Conservation (phyloP, 1,140 invertebrate genomes). For the Aphis craccivora region DNA sequence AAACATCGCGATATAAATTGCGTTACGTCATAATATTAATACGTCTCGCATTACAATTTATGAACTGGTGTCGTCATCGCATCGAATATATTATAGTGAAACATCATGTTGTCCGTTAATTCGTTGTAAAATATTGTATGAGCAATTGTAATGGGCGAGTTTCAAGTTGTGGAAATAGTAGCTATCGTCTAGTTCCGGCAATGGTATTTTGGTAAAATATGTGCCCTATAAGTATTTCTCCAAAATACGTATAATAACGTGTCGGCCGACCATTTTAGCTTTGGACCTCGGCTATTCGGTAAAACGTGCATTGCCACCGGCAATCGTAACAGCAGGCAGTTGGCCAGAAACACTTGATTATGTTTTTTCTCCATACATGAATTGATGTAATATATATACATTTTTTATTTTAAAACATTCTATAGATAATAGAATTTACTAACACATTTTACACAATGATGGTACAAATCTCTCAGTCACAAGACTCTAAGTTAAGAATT, state of each 20-base stretch:
- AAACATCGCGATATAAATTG: not conserved
- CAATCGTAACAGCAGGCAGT: not conserved
- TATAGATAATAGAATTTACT: not conserved
- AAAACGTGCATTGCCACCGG: not conserved
- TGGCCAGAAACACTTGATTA: slow-evolving; percentile 24
- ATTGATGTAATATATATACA: not conserved
- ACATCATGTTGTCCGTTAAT: not conserved
- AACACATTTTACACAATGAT: not conserved
- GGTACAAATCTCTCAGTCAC: not conserved
- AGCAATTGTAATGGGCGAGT: not conserved
- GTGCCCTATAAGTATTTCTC: not conserved
- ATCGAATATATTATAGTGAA: not conserved
- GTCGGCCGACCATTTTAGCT: not conserved
- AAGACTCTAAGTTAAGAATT: not conserved
- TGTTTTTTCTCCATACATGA: not conserved
- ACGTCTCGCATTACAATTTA: not conserved
- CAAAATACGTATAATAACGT: not conserved
- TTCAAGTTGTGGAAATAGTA: not conserved
- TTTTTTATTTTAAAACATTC: slow-evolving; percentile 20
- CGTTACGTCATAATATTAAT: not conserved
- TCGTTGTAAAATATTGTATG: not conserved
- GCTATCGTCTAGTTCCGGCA: not conserved
- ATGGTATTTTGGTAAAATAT: not conserved
- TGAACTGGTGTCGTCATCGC: not conserved
- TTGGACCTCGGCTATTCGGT: not conserved